Evolutionary conservation across 2,888 invertebrate species (phyloP).

Genomic region (Thecocarcelia acutangulata): DNA sequence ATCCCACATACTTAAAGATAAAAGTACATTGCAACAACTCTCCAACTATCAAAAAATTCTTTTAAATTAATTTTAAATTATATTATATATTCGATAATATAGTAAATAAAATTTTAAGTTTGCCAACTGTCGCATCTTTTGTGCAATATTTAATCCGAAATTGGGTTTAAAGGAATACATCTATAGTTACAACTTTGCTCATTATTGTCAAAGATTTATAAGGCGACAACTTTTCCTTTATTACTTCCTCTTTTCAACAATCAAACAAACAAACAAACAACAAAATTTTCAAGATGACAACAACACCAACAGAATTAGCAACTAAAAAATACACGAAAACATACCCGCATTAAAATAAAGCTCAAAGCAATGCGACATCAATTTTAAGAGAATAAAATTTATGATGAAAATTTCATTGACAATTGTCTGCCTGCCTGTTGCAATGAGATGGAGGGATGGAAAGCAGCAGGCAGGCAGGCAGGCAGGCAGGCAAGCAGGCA

Average conservation of each 20-base stretch:
- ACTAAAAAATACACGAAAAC: conserved; percentile 19
- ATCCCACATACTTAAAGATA: too few relatives aligned
- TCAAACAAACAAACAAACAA: neutral
- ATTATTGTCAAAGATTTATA: conserved; percentile 70
- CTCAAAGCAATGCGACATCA: conserved; percentile 71
- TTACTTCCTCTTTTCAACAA: conserved; percentile 54
- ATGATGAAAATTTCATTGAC: conserved; percentile 80
- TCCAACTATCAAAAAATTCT: too few relatives aligned
- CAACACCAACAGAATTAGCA: conserved; percentile 19
- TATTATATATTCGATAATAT: too few relatives aligned
- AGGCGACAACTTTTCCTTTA: conserved; percentile 68
- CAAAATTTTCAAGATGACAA: conserved; percentile 35
- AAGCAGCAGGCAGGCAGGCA: conserved; percentile 31
- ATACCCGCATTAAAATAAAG: conserved; percentile 42
- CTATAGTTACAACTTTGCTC: conserved; percentile 64
- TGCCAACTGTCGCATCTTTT: neutral
- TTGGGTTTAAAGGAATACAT: conserved; percentile 45
- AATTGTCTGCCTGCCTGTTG: conserved; percentile 78
- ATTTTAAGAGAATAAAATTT: conserved; percentile 74
- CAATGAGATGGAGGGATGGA: conserved; percentile 58
- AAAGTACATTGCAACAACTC: too few relatives aligned
- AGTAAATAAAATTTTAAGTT: too few relatives aligned
- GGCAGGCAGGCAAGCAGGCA: conserved; percentile 41
- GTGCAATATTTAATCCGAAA: conserved; percentile 20
- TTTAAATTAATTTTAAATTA: too few relatives aligned